phyloP scores from a whole-genome alignment of 2,797 vertebrate species.

The Cuculus canorus region DNA sequence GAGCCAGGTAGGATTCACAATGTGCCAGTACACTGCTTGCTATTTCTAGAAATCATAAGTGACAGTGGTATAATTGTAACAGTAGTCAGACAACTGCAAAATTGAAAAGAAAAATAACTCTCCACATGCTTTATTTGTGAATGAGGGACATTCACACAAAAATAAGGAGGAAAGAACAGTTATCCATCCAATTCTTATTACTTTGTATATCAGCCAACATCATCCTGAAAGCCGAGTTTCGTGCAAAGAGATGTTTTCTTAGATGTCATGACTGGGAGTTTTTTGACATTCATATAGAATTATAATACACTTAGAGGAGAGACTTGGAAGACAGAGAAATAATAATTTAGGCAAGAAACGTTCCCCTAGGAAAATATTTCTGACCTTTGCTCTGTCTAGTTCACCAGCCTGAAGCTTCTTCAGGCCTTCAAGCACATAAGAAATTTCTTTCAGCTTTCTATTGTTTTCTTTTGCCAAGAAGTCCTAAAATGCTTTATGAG shows the following conservation, averaged over 20 bases:
- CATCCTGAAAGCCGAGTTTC: not conserved
- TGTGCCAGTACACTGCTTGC: not conserved
- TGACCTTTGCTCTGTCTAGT: not conserved
- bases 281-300: not conserved
- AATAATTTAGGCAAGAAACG: not conserved
- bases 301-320: not conserved
- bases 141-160: constrained; percentile 2
- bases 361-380: not conserved
- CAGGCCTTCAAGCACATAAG: not conserved
- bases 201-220: not conserved
- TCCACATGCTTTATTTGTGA: not conserved
- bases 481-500: not conserved
- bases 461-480: not conserved
- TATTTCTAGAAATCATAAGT: constrained; percentile 9
- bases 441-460: not conserved
- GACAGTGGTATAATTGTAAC: not conserved
- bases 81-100: not conserved
- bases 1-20: constrained; percentile 21
- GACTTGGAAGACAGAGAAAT: not conserved
- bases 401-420: not conserved
- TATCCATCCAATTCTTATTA: not conserved
- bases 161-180: not conserved
- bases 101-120: not conserved
- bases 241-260: not conserved
- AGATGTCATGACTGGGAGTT: not conserved